Base-by-base conservation (phyloP, 2,113 vertebrate species). In the Isichthys henryi region DNA sequence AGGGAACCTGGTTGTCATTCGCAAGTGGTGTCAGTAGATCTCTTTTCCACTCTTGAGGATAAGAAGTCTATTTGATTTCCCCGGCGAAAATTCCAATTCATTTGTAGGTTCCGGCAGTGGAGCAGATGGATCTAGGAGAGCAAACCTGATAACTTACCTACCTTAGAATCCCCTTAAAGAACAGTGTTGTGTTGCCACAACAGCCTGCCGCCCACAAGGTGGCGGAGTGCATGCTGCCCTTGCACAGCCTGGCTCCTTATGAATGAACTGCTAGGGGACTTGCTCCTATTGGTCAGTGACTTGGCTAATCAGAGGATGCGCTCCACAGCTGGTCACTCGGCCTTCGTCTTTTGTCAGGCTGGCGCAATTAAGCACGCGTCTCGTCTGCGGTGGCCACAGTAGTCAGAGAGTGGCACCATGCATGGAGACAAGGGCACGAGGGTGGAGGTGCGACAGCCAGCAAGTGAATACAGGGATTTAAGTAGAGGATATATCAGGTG, bases 241-340 rank as follows among this genome's bases (percentile, higher is more conserved):
- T 89, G 90, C 90, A 93, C 89, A 39, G 74, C 35, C 35, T 80
- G 88, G 89, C 92, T 95, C 94, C 94, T 95, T 95, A 95, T 96
- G 96, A 96, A 96, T 96, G 95, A 93, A 93, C 91, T 66, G 52
- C 88, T 91, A 89, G 89, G 90, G 91, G 49, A 70, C 88, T 53
- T 27, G 84, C 62, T 88, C 90, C 90, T 94, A 95, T 96, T 96
- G 96, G 95, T 91, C 90, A 89, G 89, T 5, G 87, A 89, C 86
- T 89, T 66, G 88, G 90, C 89, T 89, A 92, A 92, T 90, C 90
- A 92, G 46, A 91, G 89, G 89, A 77, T 17, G 88, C 52, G 52
- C 83, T 91, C 90, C 87, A 87, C 89, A 86, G 87, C 88, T 80
- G 90, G 88, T 85, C 88, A 50, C 21, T 31, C 48, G 1, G 88